Evolutionary conservation across 2,113 vertebrate species (phyloP).

Genomic region (Halichoerus grypus): DNA sequence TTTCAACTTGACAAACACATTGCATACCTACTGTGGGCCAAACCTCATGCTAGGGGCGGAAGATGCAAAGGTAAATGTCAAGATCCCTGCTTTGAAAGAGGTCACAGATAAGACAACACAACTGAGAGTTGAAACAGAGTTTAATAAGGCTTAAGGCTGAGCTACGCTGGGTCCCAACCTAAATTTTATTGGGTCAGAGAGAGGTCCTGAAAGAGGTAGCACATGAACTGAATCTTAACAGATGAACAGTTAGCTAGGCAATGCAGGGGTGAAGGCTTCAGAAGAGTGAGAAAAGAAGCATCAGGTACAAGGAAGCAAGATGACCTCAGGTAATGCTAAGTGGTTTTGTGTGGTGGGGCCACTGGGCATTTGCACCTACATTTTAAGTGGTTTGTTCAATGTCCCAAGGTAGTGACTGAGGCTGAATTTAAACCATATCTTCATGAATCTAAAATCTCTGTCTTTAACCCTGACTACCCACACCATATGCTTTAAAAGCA

Average conservation of each 20-base stretch:
- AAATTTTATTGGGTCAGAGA: not conserved
- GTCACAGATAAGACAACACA: not conserved
- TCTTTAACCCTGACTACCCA: not conserved
- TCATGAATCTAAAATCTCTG: not conserved
- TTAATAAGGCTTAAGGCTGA: not conserved
- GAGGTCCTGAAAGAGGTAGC: not conserved
- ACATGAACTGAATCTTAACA: not conserved
- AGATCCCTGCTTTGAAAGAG: not conserved
- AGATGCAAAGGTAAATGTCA: conserved; percentile 19
- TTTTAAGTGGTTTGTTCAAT: conserved; percentile 22
- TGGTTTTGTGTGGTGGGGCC: not conserved
- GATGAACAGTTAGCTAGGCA: not conserved
- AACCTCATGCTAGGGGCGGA: not conserved
- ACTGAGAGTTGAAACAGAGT: not conserved
- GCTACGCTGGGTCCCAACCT: not conserved
- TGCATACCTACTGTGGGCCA: not conserved
- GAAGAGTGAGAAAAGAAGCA: not conserved
- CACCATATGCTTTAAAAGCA: not conserved
- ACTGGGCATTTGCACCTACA: not conserved
- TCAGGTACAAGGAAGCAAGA: not conserved
- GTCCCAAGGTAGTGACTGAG: not conserved
- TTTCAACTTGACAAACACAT: not conserved
- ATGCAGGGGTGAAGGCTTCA: not conserved
- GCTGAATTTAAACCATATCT: not conserved
- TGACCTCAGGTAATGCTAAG: not conserved